Percentiles rank a stretch among this genome's conserved stretches.
Conservation (phyloP, 2,797 vertebrate genomes). For the Hirundo rustica region DNA sequence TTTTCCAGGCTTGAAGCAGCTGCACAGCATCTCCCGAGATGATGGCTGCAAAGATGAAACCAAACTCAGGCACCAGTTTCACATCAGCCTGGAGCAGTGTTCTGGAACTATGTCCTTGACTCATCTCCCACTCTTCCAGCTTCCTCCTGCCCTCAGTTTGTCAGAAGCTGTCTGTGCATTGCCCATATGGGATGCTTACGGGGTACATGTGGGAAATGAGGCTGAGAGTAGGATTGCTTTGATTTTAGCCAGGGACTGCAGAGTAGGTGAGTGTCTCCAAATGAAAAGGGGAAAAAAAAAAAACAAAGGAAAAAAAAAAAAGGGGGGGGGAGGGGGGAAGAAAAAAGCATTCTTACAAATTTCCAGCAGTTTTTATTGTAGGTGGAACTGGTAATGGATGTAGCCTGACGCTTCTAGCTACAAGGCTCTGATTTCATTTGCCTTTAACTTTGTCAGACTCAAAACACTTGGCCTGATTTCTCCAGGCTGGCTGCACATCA, state of each 20-base stretch:
- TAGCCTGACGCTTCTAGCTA: not conserved
- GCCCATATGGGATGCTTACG: not conserved
- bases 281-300: not conserved
- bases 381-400: not conserved
- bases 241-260: not conserved
- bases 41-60: not conserved
- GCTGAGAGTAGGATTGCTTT: not conserved
- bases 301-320: no score
- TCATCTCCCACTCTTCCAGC: not conserved
- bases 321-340: no score
- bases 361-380: not conserved
- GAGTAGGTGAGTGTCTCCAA: not conserved
- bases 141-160: not conserved
- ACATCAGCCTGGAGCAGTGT: not conserved
- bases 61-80: not conserved
- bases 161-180: not conserved
- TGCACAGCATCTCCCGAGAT: not conserved
- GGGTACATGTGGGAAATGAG: not conserved
- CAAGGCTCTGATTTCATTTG: conserved; percentile 5
- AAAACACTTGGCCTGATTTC: not conserved
- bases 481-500: not conserved
- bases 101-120: not conserved
- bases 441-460: not conserved
- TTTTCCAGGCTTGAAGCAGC: not conserved
- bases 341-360: not conserved